These are phyloP conservation scores for Heteromormyrus szaboi DNA, from an alignment of 2,797 vertebrate genomes.

Conservation along the genomic window DNA sequence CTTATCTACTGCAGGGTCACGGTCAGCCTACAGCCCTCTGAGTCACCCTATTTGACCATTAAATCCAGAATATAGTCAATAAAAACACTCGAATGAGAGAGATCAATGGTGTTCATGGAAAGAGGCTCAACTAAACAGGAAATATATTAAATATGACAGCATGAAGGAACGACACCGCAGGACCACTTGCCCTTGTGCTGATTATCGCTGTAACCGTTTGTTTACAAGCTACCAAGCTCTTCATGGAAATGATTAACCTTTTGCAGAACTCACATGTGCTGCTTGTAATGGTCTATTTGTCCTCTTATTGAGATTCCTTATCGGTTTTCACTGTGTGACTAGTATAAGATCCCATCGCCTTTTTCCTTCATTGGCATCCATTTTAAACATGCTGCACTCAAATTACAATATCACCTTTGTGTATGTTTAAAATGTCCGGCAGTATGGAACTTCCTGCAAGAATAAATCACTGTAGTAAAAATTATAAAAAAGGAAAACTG, in stretches of 20 bases:
- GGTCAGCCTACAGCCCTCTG: not conserved
- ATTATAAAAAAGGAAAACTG: conserved; percentile 14
- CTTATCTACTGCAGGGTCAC: not conserved
- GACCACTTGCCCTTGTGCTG: not conserved
- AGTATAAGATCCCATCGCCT: not conserved
- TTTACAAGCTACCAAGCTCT: not conserved
- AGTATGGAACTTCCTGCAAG: not conserved
- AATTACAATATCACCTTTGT: not conserved
- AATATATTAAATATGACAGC: conserved; percentile 4
- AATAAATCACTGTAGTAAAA: conserved; percentile 14
- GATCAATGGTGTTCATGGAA: not conserved
- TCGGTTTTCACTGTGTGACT: not conserved
- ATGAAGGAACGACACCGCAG: not conserved
- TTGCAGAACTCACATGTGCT: not conserved
- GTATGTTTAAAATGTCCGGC: conserved; percentile 9
- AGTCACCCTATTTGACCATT: not conserved
- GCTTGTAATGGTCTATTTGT: not conserved
- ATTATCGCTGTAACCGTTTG: not conserved
- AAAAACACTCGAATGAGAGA: not conserved
- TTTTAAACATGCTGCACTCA: not conserved
- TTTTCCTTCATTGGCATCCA: not conserved
- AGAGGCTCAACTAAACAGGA: not conserved
- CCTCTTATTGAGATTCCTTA: not conserved
- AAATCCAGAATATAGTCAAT: not conserved
- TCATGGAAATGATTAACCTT: not conserved